phyloP scores from a whole-genome alignment of 2,888 invertebrate genomes.

The Lamellibrachia satsuma region DNA sequence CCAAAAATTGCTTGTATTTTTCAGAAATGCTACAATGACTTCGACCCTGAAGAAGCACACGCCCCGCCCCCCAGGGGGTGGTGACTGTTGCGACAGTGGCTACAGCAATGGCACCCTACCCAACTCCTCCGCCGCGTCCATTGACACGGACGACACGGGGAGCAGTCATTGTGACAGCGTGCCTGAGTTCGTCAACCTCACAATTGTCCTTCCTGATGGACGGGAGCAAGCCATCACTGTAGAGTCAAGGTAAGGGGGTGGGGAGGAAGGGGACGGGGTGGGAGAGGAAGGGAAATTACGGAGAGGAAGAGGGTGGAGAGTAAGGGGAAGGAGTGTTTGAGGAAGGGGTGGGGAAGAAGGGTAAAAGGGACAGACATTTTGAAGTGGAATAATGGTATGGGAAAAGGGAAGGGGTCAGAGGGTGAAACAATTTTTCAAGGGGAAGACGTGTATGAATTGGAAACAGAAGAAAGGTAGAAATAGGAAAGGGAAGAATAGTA shows the following conservation, averaged over 20 bases:
- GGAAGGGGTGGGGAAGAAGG: neutral
- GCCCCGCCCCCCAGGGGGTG: neutral
- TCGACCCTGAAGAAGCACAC: neutral
- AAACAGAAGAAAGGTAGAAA: too few relatives aligned
- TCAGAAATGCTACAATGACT: neutral
- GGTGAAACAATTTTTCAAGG: too few relatives aligned
- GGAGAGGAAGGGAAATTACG: neutral
- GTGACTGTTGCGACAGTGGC: neutral
- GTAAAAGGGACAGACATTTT: neutral
- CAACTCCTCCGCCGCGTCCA: neutral
- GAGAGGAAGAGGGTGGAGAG: neutral
- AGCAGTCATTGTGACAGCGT: constrained; percentile 17
- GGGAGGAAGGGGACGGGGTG: neutral
- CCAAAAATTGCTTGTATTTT: neutral
- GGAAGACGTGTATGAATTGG: too few relatives aligned
- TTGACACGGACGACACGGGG: neutral
- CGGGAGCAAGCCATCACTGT: neutral
- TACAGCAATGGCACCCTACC: neutral
- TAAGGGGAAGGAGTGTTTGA: neutral
- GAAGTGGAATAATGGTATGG: too few relatives aligned
- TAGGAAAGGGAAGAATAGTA: too few relatives aligned
- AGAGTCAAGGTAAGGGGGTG: neutral
- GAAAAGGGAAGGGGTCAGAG: too few relatives aligned
- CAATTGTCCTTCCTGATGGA: neutral
- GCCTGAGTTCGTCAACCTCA: neutral